Base-by-base conservation (phyloP, 1,140 invertebrate species). In the Physella acuta region DNA sequence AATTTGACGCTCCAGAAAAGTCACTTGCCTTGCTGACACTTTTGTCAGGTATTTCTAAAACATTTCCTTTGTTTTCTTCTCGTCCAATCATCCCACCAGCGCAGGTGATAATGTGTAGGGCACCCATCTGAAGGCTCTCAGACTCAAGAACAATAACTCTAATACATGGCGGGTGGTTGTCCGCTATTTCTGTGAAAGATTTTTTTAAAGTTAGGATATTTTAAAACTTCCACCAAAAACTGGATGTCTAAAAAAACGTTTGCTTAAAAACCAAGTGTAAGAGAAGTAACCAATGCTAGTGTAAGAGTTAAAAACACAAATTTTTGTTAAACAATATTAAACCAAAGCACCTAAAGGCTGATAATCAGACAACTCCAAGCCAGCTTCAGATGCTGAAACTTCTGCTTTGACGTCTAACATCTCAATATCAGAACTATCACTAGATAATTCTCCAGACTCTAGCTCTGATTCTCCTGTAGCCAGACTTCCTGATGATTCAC, bases 61-160 rank as follows among this genome's bases (percentile, higher is more conserved):
- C 88, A 82, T 82, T 79, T 51, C 69, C 73, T 24, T 64, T 56
- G 44, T 88, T 85, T 3, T 92, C 91, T 83, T 94, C 92, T 65
- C 94, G 86, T 0, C 95, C 94, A 68, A 97, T 82, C 0, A 90
- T 90, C 14, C 92, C 94, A 53, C 94, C 94, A 74, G 90, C 91
- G 82, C 89, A 95, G 8, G 94, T 93, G 3, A 97, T 88, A n/a
- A 97, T 82, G 78, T 91, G 93, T 31, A 97, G 85, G 44, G 89
- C 90, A 3, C 94, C 94, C 58, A 90, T 81, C 83, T 90, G 91
- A 20, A 96, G 74, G 55, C 91, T 73, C 66, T 86, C 88, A 0
- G 93, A 93, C 77, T 92, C 89, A 73, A 90, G 88, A 0, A 96
- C 91, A 65, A 96, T 91, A n/a, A 94, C 87, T 28, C 94, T 87